Evolutionary conservation across 2,797 vertebrate genomes (phyloP).

Genomic region (Acipenser ruthenus): DNA sequence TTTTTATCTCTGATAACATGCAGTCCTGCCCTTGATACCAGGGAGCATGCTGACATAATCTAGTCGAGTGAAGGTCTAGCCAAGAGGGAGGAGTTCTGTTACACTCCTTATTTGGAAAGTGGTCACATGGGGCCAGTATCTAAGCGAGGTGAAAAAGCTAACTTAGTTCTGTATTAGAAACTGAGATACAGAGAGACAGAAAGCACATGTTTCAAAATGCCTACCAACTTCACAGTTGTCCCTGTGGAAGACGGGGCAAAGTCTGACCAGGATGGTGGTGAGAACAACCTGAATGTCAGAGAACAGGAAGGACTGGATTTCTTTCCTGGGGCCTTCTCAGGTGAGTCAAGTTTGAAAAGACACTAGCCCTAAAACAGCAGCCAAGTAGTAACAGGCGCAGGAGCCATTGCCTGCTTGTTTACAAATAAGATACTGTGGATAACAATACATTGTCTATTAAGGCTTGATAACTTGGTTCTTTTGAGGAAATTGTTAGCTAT

Average conservation of each 20-base stretch:
- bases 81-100: slow-evolving; percentile 45
- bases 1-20: too few relatives aligned
- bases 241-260: slow-evolving; percentile 67
- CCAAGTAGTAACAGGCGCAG: too few relatives aligned
- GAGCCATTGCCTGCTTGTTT: too few relatives aligned
- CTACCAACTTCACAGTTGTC: slow-evolving; percentile 86
- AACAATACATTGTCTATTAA: too few relatives aligned
- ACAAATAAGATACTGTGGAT: too few relatives aligned
- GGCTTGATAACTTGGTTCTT: too few relatives aligned
- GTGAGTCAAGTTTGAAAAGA: slow-evolving; percentile 23
- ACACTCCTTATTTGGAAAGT: slow-evolving; percentile 58
- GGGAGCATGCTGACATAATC: neutral
- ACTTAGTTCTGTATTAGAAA: slow-evolving; percentile 29
- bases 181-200: neutral
- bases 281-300: slow-evolving; percentile 47
- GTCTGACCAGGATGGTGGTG: slow-evolving; percentile 41
- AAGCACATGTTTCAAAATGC: slow-evolving; percentile 64
- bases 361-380: neutral
- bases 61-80: slow-evolving; percentile 24
- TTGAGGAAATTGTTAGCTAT: too few relatives aligned
- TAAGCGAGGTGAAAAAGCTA: slow-evolving; percentile 42
- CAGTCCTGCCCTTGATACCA: neutral
- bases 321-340: slow-evolving; percentile 20
- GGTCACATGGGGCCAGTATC: slow-evolving; percentile 56
- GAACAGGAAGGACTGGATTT: slow-evolving; percentile 34